phyloP scores from a whole-genome alignment of 2,797 vertebrate genomes.

The Echeneis naucrates region DNA sequence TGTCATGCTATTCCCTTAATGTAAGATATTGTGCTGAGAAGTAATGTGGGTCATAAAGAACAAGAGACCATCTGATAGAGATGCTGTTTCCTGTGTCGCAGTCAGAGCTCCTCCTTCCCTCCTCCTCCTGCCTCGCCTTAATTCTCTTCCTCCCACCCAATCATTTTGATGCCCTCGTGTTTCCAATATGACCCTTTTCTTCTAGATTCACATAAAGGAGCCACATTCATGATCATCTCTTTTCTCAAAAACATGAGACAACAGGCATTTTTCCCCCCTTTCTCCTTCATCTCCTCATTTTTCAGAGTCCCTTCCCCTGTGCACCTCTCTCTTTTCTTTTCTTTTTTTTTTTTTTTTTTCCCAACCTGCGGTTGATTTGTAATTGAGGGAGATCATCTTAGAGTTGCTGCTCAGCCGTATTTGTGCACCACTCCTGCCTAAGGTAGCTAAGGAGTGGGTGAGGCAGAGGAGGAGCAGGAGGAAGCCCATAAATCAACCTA shows the following conservation, averaged over 20 bases:
- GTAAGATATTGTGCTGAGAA: not conserved
- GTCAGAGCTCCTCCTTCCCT: slow-evolving; percentile 24
- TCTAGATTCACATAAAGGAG: slow-evolving; percentile 24
- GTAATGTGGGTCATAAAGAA: not conserved
- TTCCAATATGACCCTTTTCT: slow-evolving; percentile 46
- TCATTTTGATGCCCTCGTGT: slow-evolving; percentile 36
- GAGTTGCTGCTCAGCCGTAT: slow-evolving; percentile 32
- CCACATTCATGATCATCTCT: slow-evolving; percentile 38
- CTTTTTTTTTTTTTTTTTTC: no score
- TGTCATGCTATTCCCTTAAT: not conserved
- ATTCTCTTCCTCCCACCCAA: slow-evolving; percentile 31
- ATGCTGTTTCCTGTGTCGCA: slow-evolving; percentile 1
- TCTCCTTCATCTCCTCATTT: slow-evolving; percentile 35
- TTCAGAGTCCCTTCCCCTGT: slow-evolving; percentile 24
- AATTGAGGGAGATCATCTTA: slow-evolving; percentile 59
- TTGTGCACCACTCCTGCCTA: slow-evolving; percentile 43
- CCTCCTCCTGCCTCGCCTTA: slow-evolving; percentile 27
- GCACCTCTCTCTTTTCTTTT: slow-evolving; percentile 13
- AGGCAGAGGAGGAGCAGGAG: slow-evolving; percentile 30
- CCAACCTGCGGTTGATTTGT: slow-evolving; percentile 54
- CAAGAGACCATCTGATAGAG: not conserved
- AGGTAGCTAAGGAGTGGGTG: slow-evolving; percentile 27
- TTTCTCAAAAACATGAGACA: slow-evolving; percentile 28
- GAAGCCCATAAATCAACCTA: slow-evolving; percentile 82
- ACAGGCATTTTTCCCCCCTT: slow-evolving; percentile 18